Percentiles rank a stretch among this genome's conserved stretches.
Evolutionary conservation across 2,113 vertebrate genomes (phyloP).

Genomic region (Pleuronectes platessa): DNA sequence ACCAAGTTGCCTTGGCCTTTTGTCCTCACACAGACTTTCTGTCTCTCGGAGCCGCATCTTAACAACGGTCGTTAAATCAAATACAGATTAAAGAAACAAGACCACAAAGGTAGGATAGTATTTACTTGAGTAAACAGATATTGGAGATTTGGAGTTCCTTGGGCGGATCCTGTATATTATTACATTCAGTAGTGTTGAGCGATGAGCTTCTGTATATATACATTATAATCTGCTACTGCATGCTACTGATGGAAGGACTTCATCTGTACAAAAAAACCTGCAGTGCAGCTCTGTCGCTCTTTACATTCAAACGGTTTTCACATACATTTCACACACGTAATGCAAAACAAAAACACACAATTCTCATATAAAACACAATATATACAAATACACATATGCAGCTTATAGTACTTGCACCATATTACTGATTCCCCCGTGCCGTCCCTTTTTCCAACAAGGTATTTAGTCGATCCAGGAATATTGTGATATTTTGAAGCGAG

Average conservation of each 20-base stretch:
- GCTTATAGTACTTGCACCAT: slow-evolving; percentile 39
- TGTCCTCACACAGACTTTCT: too few species aligned
- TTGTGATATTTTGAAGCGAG: slow-evolving; percentile 43
- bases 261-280: neutral
- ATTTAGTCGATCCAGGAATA: slow-evolving; percentile 58
- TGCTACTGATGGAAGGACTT: neutral
- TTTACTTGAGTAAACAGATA: neutral
- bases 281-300: too few species aligned
- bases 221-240: slow-evolving; percentile 9
- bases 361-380: slow-evolving; percentile 1
- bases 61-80: neutral
- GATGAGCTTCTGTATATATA: slow-evolving; percentile 5
- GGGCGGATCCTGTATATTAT: neutral
- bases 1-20: too few species aligned
- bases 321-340: too few species aligned
- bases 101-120: neutral
- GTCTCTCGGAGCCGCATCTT: too few species aligned
- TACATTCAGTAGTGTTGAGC: slow-evolving; percentile 27
- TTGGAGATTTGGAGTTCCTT: neutral
- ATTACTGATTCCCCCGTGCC: neutral
- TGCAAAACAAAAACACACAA: neutral
- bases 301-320: too few species aligned
- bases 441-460: slow-evolving; percentile 44
- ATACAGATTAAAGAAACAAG: neutral
- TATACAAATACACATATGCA: slow-evolving; percentile 44